phyloP scores from a whole-genome alignment of 92 coral and sea anemone genomes.

The Zoanthus sansibaricus region DNA sequence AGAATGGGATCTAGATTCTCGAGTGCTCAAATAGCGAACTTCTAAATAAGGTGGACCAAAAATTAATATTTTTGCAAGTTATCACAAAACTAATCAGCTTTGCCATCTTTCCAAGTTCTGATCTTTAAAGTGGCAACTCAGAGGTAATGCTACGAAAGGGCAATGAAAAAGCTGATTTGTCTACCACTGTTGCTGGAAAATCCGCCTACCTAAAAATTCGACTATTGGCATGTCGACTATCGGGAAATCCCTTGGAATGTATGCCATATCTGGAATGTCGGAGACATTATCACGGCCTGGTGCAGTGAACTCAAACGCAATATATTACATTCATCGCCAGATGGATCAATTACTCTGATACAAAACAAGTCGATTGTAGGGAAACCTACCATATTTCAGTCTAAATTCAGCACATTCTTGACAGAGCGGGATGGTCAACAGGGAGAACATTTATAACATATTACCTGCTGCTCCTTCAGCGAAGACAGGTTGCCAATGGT shows the following conservation, averaged over 20 bases:
- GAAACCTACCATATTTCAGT: too few species aligned
- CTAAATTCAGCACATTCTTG: too few species aligned
- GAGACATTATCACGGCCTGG: neutral
- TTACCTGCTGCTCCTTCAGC: slow-evolving; percentile 85
- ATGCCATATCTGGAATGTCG: neutral
- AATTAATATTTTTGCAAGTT: too few species aligned
- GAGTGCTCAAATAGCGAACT: too few species aligned
- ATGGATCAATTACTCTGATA: neutral
- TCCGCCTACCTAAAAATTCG: neutral
- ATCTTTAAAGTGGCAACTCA: neutral
- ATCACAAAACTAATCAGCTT: too few species aligned
- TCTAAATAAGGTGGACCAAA: too few species aligned
- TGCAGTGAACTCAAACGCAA: neutral
- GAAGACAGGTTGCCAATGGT: slow-evolving; percentile 96
- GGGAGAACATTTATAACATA: neutral
- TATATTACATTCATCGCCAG: neutral
- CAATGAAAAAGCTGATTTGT: neutral
- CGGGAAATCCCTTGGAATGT: neutral
- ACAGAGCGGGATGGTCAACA: too few species aligned
- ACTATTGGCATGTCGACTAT: neutral
- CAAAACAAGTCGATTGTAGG: neutral
- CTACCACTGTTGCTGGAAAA: too few species aligned
- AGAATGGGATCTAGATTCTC: too few species aligned
- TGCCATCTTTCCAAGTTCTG: neutral
- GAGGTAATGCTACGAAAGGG: neutral